Base-by-base conservation (phyloP, 2,888 invertebrate genomes). In the Dendrolimus pini region DNA sequence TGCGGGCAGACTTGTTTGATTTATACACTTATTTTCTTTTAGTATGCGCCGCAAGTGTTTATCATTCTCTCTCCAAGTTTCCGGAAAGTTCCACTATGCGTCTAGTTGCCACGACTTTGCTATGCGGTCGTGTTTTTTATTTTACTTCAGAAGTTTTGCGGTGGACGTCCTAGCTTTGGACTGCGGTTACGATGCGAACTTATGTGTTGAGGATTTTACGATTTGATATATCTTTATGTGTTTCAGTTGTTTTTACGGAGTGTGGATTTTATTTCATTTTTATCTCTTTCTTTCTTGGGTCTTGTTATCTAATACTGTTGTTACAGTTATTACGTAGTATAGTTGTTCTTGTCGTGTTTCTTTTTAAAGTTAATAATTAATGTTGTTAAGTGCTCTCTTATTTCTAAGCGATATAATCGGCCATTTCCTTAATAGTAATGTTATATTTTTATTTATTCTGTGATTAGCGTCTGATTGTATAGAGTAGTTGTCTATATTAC, bases 71-170 rank as follows among this genome's bases (percentile, higher is more conserved):
- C 67, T 58, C 64, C 68, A 69, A 75, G 71, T 71, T 71, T 62
- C 63, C 61, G 56, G 53, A 55, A 82, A 81, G 74, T 83, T 78
- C 67, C 62, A 70, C 76, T 72, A 80, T 79, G 74, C 70, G 72
- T 76, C 75, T 74, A 47, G 47, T 47, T 47, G 47, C 9, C 47
- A 12, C 12, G 12, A 47, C 47, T 59, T 59, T 58, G 55, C 30
- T 30, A 30, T 47, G 47, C 47, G 9, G 47, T 47, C 47, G 47
- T 10, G 9, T 7, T 47, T 47, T 63, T 61, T 61, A 59, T 60
- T 61, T 59, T 59, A 63, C 58, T 47, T 47, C 7, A 47, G 47
- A 47, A 47, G 9, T 47, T 56, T 41, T 42, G 58, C 47, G 47
- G 47, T 47, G 47, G 47, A 47, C 47, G 47, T 47, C 47, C 47